Evolutionary conservation across 2,113 vertebrate genomes (phyloP).

Genomic region (Piprites chloris): DNA sequence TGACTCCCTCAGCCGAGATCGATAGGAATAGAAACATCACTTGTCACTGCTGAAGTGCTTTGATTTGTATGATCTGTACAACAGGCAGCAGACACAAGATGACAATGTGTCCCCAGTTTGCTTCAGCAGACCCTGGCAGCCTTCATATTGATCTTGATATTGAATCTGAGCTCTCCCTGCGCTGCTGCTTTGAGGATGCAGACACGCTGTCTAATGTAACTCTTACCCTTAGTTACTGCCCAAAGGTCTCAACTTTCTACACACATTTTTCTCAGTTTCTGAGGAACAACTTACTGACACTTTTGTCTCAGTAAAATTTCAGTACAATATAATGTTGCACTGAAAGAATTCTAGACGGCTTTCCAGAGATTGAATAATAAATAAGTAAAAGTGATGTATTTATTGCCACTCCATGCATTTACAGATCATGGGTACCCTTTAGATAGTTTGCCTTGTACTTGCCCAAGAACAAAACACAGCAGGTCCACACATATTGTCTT

Average conservation of each 20-base stretch:
- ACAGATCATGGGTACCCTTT: neutral
- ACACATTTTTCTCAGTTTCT: neutral
- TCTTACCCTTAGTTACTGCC: neutral
- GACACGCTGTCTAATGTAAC: constrained; percentile 5
- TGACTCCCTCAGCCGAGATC: constrained; percentile 35
- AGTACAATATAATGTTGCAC: neutral
- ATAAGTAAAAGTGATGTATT: neutral
- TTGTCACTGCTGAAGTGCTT: constrained; percentile 60
- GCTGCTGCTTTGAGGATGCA: neutral
- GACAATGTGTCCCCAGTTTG: constrained; percentile 45
- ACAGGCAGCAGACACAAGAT: constrained; percentile 61
- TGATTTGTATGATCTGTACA: constrained; percentile 53
- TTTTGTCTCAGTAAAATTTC: neutral
- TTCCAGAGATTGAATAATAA: neutral
- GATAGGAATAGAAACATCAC: constrained; percentile 66
- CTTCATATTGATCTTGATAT: constrained; percentile 64
- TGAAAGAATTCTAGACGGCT: neutral
- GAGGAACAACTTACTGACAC: neutral
- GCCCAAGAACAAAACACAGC: neutral
- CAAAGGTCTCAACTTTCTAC: neutral
- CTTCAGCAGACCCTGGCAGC: constrained; percentile 19
- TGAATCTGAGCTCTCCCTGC: constrained; percentile 36
- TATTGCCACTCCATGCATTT: neutral
- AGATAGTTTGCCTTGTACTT: neutral
- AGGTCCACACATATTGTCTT: neutral